These are phyloP conservation scores for Lepilemur septentrionalis DNA, from an alignment of 2,797 vertebrate genomes.

Conservation along the genomic window DNA sequence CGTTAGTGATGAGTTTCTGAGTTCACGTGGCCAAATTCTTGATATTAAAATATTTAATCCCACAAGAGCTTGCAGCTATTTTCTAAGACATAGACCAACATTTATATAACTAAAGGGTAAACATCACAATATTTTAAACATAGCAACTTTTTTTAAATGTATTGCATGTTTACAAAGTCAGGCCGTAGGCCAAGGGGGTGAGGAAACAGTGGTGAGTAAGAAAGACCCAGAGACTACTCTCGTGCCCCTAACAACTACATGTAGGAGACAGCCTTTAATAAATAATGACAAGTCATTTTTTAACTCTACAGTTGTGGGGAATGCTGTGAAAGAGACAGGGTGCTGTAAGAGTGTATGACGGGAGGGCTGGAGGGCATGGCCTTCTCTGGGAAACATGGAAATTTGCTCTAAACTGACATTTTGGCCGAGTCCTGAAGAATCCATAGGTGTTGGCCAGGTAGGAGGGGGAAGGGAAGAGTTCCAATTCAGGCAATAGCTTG, in stretches of 20 bases:
- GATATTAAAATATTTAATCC: background rate
- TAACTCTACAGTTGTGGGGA: background rate
- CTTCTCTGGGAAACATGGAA: background rate
- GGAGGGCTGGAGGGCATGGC: accelerated
- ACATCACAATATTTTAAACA: background rate
- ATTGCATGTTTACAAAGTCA: background rate
- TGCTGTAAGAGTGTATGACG: background rate
- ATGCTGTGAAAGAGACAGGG: background rate
- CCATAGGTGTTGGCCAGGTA: background rate
- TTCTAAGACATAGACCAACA: background rate
- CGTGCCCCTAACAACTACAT: background rate
- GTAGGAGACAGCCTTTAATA: background rate
- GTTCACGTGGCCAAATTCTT: background rate
- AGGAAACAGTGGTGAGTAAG: background rate
- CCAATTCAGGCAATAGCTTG: background rate
- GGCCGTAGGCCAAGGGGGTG: background rate
- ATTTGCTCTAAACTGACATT: background rate
- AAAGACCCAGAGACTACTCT: background rate
- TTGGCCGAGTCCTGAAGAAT: background rate
- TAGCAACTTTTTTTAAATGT: background rate
- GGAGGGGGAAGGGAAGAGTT: background rate
- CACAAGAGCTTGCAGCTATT: background rate
- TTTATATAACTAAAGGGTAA: background rate
- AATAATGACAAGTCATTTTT: background rate
- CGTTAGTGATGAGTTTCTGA: background rate